Evolutionary conservation across 1,140 invertebrate genomes (phyloP).

Genomic region (Philopotamus ludificatus): DNA sequence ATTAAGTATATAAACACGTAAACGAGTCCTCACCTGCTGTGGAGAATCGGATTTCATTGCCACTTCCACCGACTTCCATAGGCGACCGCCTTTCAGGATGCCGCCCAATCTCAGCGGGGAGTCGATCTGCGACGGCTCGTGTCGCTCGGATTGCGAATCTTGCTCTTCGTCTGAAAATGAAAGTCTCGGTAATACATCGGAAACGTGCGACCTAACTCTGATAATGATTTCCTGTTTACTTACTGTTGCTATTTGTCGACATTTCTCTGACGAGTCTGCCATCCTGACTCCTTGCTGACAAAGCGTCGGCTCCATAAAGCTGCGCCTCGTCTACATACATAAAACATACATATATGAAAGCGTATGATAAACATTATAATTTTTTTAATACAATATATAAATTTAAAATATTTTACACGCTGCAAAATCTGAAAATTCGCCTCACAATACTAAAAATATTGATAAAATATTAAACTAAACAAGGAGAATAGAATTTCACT

Average conservation of each 20-base stretch:
- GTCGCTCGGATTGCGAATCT: constrained; percentile 39
- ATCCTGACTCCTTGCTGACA: constrained; percentile 2
- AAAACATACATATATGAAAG: constrained; percentile 3
- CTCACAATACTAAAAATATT: no score
- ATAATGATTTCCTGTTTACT: constrained; percentile 1
- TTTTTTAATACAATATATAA: no score
- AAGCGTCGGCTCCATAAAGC: constrained; percentile 13
- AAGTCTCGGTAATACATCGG: neutral
- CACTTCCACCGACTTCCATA: constrained; percentile 54
- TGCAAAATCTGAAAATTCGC: no score
- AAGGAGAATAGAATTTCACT: no score
- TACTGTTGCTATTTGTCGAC: constrained; percentile 6
- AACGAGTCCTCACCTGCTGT: constrained; percentile 39
- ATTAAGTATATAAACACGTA: neutral
- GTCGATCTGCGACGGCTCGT: constrained; percentile 49
- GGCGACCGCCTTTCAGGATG: constrained; percentile 63
- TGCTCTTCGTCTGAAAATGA: constrained; percentile 19
- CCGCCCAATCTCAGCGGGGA: constrained; percentile 57
- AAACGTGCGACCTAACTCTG: neutral
- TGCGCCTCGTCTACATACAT: constrained; percentile 17
- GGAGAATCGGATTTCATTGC: constrained; percentile 22
- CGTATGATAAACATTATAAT: no score
- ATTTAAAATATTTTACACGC: no score
- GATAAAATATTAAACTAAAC: no score
- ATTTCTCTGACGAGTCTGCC: constrained; percentile 9